Evolutionary conservation across 2,113 vertebrate genomes (phyloP).

Genomic region (Stictonetta naevosa): DNA sequence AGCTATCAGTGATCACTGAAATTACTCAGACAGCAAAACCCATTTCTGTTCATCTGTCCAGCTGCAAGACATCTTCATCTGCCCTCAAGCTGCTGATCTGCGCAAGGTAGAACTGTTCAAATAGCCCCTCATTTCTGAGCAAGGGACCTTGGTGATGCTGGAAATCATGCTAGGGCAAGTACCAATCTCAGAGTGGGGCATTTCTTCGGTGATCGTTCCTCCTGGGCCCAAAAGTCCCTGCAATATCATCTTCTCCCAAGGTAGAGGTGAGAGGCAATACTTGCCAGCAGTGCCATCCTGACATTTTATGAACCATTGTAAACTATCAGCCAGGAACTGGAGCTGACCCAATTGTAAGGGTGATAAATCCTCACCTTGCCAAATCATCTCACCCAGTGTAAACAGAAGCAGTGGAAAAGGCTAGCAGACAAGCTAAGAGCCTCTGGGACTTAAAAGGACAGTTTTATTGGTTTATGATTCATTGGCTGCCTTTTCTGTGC

Average conservation of each 20-base stretch:
- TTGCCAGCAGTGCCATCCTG: background rate
- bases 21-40: background rate
- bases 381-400: background rate
- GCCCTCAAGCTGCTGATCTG: background rate
- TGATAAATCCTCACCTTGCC: background rate
- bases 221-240: background rate
- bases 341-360: background rate
- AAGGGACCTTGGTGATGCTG: background rate
- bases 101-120: background rate
- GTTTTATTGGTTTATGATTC: background rate
- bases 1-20: background rate
- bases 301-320: background rate
- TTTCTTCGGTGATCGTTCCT: background rate
- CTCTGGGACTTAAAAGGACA: background rate
- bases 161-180: accelerated
- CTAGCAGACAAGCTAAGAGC: background rate
- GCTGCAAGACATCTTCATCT: background rate
- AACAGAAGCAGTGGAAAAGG: background rate
- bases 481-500: background rate
- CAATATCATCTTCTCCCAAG: background rate
- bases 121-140: background rate
- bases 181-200: background rate
- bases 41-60: background rate
- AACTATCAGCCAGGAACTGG: background rate
- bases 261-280: background rate